These are phyloP conservation scores for Dryobotodes eremita DNA, from an alignment of 2,888 invertebrate genomes.

Conservation along the genomic window DNA sequence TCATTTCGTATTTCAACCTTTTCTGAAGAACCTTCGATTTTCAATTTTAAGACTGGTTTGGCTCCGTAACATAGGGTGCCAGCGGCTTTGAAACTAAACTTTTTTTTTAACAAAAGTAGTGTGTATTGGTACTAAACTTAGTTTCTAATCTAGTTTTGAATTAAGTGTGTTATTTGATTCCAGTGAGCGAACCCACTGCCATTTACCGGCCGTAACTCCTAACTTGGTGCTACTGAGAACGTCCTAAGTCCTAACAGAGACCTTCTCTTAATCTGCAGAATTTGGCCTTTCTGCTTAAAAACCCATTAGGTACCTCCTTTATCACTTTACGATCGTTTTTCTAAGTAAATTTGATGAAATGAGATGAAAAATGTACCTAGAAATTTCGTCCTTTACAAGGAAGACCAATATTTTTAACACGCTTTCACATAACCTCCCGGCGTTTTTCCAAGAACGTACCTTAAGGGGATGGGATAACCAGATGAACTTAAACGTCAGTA, in stretches of 20 bases:
- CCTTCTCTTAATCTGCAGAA: not conserved
- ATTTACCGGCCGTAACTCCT: not conserved
- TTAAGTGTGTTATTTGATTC: not conserved
- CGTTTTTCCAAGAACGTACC: not conserved
- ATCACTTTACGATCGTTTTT: not conserved
- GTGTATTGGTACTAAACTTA: not conserved
- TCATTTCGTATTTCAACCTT: slow-evolving; percentile 1
- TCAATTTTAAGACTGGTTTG: not conserved
- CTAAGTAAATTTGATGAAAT: not conserved
- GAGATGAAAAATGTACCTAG: not conserved
- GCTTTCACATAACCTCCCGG: too few species aligned
- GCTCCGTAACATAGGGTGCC: not conserved
- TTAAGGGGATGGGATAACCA: not conserved
- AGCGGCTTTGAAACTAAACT: not conserved
- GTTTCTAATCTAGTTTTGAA: not conserved
- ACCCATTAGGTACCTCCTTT: not conserved
- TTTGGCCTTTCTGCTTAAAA: not conserved
- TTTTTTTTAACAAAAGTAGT: not conserved
- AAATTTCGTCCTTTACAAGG: not conserved
- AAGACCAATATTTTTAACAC: not conserved
- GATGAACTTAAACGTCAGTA: slow-evolving; percentile 18
- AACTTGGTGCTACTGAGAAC: not conserved
- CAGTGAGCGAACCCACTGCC: not conserved
- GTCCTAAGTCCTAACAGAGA: not conserved
- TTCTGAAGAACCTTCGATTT: not conserved